Percentiles rank a stretch among this genome's conserved stretches.
Conservation (phyloP, 2,113 vertebrate genomes). For the Brachyhypopomus gauderio region DNA sequence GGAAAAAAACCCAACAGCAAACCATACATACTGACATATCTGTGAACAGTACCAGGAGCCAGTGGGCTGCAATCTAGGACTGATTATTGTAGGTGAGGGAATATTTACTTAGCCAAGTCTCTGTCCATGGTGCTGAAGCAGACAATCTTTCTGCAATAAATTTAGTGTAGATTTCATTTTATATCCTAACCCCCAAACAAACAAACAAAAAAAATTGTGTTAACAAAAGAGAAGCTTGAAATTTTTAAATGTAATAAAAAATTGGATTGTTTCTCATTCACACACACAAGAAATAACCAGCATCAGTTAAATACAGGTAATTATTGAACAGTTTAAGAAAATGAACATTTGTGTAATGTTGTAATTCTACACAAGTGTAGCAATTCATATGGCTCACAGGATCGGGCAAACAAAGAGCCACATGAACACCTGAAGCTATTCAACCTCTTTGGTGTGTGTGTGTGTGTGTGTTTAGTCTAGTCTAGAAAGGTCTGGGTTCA, state of each 20-base stretch:
- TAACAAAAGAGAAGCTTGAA: not conserved
- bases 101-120: constrained; percentile 44
- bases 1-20: not conserved
- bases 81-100: not conserved
- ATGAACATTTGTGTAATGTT: not conserved
- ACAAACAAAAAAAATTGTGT: not conserved
- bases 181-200: not conserved
- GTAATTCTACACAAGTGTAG: not conserved
- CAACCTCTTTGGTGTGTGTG: not conserved
- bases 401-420: not conserved
- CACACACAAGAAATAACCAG: not conserved
- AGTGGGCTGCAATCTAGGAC: not conserved
- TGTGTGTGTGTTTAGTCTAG: not conserved
- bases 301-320: not conserved
- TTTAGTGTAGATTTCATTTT: not conserved
- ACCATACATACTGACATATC: not conserved
- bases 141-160: constrained; percentile 7
- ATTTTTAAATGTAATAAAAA: not conserved
- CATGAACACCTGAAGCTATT: not conserved
- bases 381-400: not conserved
- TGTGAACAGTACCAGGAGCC: not conserved
- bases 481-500: not conserved
- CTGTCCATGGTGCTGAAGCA: constrained; percentile 73
- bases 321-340: not conserved
- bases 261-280: not conserved